phyloP scores from a whole-genome alignment of 2,113 vertebrate species.

The Phocoena sinus region DNA sequence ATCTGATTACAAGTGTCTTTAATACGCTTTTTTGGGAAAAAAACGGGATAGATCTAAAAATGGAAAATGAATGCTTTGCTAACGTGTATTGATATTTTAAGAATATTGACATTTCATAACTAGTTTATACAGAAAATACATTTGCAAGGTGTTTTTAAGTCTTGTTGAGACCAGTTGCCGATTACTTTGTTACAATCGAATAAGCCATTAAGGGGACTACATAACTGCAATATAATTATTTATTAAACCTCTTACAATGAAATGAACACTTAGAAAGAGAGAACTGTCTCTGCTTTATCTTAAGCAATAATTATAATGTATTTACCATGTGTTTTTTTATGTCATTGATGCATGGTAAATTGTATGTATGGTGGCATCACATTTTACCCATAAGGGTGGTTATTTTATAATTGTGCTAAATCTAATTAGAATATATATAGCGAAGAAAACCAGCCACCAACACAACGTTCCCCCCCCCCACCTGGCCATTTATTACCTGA shows the following conservation, averaged over 20 bases:
- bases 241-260: not conserved
- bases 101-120: not conserved
- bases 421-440: constrained; percentile 40
- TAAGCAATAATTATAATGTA: constrained; percentile 47
- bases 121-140: not conserved
- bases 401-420: constrained; percentile 52
- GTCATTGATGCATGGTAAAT: not conserved
- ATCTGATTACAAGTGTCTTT: constrained; percentile 27
- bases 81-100: constrained; percentile 23
- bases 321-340: constrained; percentile 45
- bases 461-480: not conserved
- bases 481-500: not conserved
- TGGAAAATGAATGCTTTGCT: not conserved
- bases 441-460: not conserved
- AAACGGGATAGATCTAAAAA: constrained; percentile 27
- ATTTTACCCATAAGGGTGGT: constrained; percentile 8
- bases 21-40: constrained; percentile 24
- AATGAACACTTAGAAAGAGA: constrained; percentile 20
- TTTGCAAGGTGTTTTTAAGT: not conserved
- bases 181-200: constrained; percentile 22
- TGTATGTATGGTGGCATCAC: not conserved
- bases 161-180: constrained; percentile 9
- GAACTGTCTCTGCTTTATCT: not conserved
- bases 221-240: not conserved
- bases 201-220: not conserved